phyloP scores from a whole-genome alignment of 2,113 vertebrate genomes.

The Crotalus helleri region DNA sequence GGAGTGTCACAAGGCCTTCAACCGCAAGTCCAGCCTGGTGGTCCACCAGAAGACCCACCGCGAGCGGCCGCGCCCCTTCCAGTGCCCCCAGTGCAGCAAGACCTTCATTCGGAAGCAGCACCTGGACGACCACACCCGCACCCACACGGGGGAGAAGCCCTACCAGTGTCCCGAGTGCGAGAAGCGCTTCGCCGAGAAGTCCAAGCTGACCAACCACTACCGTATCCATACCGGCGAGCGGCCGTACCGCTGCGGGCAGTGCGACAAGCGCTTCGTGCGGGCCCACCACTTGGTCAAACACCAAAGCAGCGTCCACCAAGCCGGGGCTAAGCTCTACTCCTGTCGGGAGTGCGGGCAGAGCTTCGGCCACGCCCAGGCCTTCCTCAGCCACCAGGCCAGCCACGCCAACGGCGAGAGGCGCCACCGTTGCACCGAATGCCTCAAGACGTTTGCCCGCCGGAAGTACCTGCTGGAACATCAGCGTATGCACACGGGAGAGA shows the following conservation, averaged over 20 bases:
- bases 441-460: constrained; percentile 24
- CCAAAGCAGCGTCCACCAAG: constrained; percentile 28
- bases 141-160: constrained; percentile 21
- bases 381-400: constrained; percentile 21
- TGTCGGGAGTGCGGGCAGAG: constrained; percentile 1
- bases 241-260: constrained; percentile 18
- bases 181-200: constrained; percentile 28
- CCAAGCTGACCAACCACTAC: constrained; percentile 30
- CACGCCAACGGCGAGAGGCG: constrained; percentile 6
- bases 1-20: constrained; percentile 29
- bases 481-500: constrained; percentile 17
- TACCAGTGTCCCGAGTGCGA: constrained; percentile 25
- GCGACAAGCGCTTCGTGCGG: constrained; percentile 22
- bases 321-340: not conserved
- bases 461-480: constrained; percentile 30
- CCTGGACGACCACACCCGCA: not conserved
- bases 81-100: constrained; percentile 7
- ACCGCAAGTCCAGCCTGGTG: constrained; percentile 13
- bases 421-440: constrained; percentile 19
- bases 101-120: constrained; percentile 7
- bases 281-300: constrained; percentile 24
- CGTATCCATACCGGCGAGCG: constrained; percentile 27
- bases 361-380: not conserved
- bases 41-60: constrained; percentile 5
- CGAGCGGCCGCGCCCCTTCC: not conserved